Evolutionary conservation across 2,888 invertebrate species (phyloP).

Genomic region (Folsomia candida): DNA sequence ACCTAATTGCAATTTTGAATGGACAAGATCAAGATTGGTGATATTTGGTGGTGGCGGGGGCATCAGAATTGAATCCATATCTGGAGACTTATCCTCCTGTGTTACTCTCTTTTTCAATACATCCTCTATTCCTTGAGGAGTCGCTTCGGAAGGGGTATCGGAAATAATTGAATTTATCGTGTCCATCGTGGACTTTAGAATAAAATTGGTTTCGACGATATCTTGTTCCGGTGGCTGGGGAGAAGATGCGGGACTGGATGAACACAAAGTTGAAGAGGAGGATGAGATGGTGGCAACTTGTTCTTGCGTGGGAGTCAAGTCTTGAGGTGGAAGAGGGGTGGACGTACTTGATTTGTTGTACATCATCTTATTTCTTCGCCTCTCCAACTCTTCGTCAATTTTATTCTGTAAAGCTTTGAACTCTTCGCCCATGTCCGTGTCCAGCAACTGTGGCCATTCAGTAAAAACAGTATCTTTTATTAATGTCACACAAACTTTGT

Average conservation of each 20-base stretch:
- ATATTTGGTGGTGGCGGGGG: conserved; percentile 38
- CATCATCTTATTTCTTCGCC: conserved; percentile 52
- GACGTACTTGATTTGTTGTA: background rate
- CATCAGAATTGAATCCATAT: conserved; percentile 48
- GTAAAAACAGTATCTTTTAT: too few species aligned
- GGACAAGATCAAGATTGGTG: too few species aligned
- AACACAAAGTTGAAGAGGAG: background rate
- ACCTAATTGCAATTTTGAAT: too few species aligned
- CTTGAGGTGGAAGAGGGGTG: background rate
- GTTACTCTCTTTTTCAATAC: background rate
- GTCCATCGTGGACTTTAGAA: conserved; percentile 57
- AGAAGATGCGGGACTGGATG: background rate
- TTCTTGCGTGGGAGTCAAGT: background rate
- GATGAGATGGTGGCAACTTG: background rate
- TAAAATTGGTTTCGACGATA: conserved; percentile 57
- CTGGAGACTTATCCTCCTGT: background rate
- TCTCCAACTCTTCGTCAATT: conserved; percentile 78
- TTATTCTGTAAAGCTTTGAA: conserved; percentile 77
- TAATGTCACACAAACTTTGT: too few species aligned
- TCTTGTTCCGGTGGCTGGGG: conserved; percentile 52
- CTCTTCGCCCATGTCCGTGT: conserved; percentile 58
- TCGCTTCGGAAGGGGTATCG: too few species aligned
- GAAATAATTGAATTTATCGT: conserved; percentile 56
- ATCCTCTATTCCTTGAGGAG: background rate
- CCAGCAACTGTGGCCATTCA: conserved; percentile 59